Conservation (phyloP, 2,888 invertebrate genomes). For the Melanophora roralis region DNA sequence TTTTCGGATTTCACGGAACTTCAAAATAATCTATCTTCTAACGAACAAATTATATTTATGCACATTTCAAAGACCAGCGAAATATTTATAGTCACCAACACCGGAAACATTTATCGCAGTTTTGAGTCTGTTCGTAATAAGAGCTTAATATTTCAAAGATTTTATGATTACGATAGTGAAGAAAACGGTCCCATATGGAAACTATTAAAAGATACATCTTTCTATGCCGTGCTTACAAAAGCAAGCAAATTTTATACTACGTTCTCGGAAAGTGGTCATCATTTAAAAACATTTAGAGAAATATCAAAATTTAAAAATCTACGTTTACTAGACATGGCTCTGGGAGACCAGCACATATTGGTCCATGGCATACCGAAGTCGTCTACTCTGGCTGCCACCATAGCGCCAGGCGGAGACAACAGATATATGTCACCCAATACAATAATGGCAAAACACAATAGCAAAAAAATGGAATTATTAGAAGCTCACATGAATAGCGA, state of each 20-base stretch:
- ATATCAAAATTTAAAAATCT: slow-evolving; percentile 77
- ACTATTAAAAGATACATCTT: slow-evolving; percentile 73
- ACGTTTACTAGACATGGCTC: slow-evolving; percentile 73
- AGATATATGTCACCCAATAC: slow-evolving; percentile 69
- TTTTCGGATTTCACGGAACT: slow-evolving; percentile 74
- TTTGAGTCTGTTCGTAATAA: slow-evolving; percentile 73
- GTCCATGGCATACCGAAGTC: slow-evolving; percentile 75
- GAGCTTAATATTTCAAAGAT: slow-evolving; percentile 75
- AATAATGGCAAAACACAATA: slow-evolving; percentile 66
- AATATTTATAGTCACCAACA: slow-evolving; percentile 75
- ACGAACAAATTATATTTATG: slow-evolving; percentile 74
- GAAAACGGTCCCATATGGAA: slow-evolving; percentile 76
- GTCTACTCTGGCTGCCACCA: slow-evolving; percentile 67
- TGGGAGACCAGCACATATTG: slow-evolving; percentile 75
- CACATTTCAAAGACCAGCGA: slow-evolving; percentile 76
- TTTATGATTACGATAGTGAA: slow-evolving; percentile 76
- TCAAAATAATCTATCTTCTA: slow-evolving; percentile 72
- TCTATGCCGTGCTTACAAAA: slow-evolving; percentile 74
- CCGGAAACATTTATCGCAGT: slow-evolving; percentile 75
- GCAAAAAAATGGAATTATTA: slow-evolving; percentile 16
- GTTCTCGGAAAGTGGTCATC: slow-evolving; percentile 77
- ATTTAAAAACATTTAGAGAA: slow-evolving; percentile 76
- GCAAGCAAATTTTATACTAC: slow-evolving; percentile 76
- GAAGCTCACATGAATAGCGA: slow-evolving; percentile 5
- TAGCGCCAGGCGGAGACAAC: slow-evolving; percentile 65